These are phyloP conservation scores for Campoplex capitator DNA, from an alignment of 2,888 invertebrate species.

Conservation along the genomic window DNA sequence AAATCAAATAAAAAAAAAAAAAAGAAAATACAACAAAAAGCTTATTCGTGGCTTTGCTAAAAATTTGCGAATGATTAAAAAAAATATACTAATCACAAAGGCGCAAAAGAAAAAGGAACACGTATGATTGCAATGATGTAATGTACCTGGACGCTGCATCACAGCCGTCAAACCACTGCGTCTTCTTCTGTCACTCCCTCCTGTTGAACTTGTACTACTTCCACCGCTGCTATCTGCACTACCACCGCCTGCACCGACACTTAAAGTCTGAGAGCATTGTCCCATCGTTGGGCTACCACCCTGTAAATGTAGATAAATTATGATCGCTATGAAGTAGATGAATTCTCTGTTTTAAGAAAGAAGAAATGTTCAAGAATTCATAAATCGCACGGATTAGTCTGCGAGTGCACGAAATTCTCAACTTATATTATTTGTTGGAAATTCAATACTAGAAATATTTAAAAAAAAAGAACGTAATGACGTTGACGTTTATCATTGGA, in stretches of 20 bases:
- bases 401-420: background rate
- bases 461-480: background rate
- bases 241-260: constrained; percentile 79
- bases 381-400: background rate
- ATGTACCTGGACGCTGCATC: constrained; percentile 93
- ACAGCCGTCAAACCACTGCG: constrained; percentile 94
- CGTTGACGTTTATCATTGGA: background rate
- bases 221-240: constrained; percentile 82
- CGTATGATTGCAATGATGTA: constrained; percentile 11
- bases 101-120: constrained; percentile 49
- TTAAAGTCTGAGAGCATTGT: constrained; percentile 84
- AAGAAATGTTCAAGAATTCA: background rate
- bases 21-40: constrained; percentile 33
- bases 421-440: background rate
- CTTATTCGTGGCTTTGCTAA: constrained; percentile 40
- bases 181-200: constrained; percentile 88
- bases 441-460: background rate
- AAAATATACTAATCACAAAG: constrained; percentile 52
- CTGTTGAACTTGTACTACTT: constrained; percentile 85
- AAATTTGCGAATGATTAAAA: constrained; percentile 14
- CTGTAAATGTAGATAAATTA: constrained; percentile 72
- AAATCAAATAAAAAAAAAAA: background rate
- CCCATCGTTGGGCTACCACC: constrained; percentile 84
- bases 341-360: background rate
- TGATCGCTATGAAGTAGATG: background rate